These are phyloP conservation scores for Anableps anableps DNA, from an alignment of 2,797 vertebrate genomes.

Conservation along the genomic window DNA sequence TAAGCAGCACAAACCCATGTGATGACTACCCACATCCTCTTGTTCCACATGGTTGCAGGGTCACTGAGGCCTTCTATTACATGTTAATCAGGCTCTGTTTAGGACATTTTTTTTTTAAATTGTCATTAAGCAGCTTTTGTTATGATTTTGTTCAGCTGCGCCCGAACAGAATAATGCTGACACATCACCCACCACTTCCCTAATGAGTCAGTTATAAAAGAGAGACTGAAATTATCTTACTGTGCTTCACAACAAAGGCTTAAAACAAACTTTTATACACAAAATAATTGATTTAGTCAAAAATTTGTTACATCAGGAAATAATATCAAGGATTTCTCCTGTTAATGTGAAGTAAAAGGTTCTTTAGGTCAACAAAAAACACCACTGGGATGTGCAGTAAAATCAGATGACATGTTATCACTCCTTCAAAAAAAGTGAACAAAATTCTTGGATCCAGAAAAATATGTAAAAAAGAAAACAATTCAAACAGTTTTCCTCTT, in stretches of 20 bases:
- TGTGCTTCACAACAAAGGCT: neutral
- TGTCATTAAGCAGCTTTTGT: constrained; percentile 6
- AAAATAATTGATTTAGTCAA: neutral
- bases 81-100: neutral
- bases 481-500: neutral
- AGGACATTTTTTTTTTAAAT: neutral
- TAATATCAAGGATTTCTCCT: neutral
- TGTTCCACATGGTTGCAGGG: neutral
- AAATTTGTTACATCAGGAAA: neutral
- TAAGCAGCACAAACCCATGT: neutral
- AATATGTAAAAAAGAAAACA: neutral
- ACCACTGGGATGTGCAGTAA: neutral
- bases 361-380: neutral
- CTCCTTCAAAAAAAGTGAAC: neutral
- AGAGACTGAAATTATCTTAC: constrained; percentile 9
- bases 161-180: constrained; percentile 25
- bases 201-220: constrained; percentile 35
- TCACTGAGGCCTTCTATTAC: neutral
- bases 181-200: constrained; percentile 20
- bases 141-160: constrained; percentile 18
- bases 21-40: neutral
- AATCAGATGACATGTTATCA: neutral
- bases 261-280: neutral
- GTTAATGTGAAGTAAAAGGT: neutral
- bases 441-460: neutral